phyloP scores from a whole-genome alignment of 2,113 vertebrate species.

The Pteropus alecto region DNA sequence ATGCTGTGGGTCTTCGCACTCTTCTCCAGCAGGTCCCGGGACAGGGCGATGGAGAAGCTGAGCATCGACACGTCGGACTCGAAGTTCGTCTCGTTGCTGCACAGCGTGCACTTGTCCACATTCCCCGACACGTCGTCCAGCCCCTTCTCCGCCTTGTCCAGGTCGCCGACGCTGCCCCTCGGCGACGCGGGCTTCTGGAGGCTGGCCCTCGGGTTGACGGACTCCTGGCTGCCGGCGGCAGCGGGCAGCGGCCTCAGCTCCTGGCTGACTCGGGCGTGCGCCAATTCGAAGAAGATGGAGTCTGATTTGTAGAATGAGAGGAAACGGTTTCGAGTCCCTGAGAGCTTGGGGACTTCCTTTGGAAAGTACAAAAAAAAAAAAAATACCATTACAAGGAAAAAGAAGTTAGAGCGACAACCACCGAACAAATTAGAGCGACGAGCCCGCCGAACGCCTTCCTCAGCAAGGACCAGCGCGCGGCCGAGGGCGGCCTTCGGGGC shows the following conservation, averaged over 20 bases:
- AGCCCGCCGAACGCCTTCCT: accelerated
- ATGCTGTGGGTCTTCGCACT: not conserved
- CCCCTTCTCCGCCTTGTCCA: not conserved
- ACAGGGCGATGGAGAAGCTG: not conserved
- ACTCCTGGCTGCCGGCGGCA: not conserved
- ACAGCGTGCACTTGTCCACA: accelerated
- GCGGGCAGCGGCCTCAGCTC: too few relatives aligned
- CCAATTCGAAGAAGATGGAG: accelerated
- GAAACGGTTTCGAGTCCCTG: accelerated
- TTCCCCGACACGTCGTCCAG: accelerated
- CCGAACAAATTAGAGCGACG: too few relatives aligned
- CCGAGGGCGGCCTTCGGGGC: accelerated
- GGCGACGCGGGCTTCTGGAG: accelerated
- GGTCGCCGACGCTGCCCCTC: accelerated
- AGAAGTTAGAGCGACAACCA: accelerated
- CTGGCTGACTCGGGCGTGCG: accelerated
- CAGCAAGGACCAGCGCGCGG: accelerated
- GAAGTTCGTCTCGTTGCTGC: not conserved
- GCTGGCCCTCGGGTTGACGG: accelerated
- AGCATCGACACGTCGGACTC: not conserved
- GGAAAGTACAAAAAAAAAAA: not conserved
- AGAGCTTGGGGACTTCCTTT: not conserved
- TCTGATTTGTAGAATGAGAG: accelerated
- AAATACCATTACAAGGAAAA: not conserved
- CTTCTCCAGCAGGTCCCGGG: not conserved